Evolutionary conservation across 2,888 invertebrate genomes (phyloP).

Genomic region (Mythimna impura): DNA sequence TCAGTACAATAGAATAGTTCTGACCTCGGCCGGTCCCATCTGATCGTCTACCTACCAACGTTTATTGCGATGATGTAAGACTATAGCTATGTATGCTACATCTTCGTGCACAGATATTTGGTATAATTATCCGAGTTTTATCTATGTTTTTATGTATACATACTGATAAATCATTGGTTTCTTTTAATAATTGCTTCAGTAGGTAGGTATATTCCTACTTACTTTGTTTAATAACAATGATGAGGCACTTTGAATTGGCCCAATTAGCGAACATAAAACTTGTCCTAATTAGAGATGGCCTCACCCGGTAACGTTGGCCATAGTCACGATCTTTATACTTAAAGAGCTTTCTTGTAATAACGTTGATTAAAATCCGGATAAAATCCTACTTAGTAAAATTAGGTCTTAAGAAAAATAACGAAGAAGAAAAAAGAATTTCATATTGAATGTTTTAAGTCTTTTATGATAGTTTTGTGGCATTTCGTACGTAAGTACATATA

Average conservation of each 20-base stretch:
- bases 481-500: background rate
- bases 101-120: slow-evolving; percentile 51
- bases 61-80: slow-evolving; percentile 68
- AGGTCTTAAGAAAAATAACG: background rate
- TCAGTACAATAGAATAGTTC: slow-evolving; percentile 83
- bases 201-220: background rate
- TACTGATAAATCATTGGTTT: slow-evolving; percentile 37
- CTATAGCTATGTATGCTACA: slow-evolving; percentile 52
- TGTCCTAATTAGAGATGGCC: slow-evolving; percentile 23
- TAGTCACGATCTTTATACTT: slow-evolving; percentile 1
- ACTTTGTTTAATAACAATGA: slow-evolving; percentile 9
- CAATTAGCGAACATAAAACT: slow-evolving; percentile 15
- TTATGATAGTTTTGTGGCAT: background rate
- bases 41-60: slow-evolving; percentile 57
- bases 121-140: slow-evolving; percentile 42
- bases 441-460: slow-evolving; percentile 2
- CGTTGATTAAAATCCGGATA: slow-evolving; percentile 26
- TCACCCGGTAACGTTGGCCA: slow-evolving; percentile 1
- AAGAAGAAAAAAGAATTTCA: background rate
- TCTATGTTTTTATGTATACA: slow-evolving; percentile 46
- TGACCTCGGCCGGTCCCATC: slow-evolving; percentile 83
- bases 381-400: slow-evolving; percentile 34
- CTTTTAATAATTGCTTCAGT: slow-evolving; percentile 39
- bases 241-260: slow-evolving; percentile 5
- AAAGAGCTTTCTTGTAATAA: slow-evolving; percentile 23